Percentiles rank a stretch among this genome's conserved stretches.
These are phyloP conservation scores for Cetoscarus ocellatus DNA, from an alignment of 2,797 vertebrate species.

Conservation along the genomic window DNA sequence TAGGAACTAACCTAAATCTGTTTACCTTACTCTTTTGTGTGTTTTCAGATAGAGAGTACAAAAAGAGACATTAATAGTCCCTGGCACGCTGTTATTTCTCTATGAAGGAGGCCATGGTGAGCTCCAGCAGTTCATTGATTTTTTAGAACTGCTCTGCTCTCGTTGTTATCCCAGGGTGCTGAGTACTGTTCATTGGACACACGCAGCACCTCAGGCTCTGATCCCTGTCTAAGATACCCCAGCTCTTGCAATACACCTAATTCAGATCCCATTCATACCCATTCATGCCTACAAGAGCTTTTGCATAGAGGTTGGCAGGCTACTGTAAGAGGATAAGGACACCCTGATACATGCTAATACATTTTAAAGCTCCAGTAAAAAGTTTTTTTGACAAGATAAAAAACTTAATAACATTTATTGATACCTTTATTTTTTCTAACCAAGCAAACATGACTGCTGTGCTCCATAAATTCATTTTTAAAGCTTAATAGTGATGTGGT, in stretches of 20 bases:
- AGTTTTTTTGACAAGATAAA: no score
- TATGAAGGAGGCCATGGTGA: constrained; percentile 63
- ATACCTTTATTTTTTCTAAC: no score
- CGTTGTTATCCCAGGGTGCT: constrained; percentile 72
- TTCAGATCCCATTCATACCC: constrained; percentile 51
- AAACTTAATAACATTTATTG: no score
- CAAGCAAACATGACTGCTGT: no score
- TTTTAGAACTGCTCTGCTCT: constrained; percentile 73
- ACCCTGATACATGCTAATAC: constrained; percentile 32
- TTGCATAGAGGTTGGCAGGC: constrained; percentile 39
- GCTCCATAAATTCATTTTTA: no score
- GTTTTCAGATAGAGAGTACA: constrained; percentile 28
- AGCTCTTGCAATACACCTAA: constrained; percentile 67
- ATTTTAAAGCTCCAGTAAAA: no score
- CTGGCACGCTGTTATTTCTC: constrained; percentile 71
- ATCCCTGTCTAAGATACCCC: constrained; percentile 68
- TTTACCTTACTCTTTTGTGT: constrained; percentile 17
- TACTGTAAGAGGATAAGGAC: constrained; percentile 49
- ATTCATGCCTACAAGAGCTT: constrained; percentile 51
- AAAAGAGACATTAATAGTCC: constrained; percentile 60
- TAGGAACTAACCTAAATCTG: constrained; percentile 7
- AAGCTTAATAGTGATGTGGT: no score
- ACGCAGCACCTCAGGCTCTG: constrained; percentile 75
- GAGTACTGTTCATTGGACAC: constrained; percentile 74
- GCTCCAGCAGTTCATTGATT: constrained; percentile 82